Conservation (phyloP, 1,140 invertebrate species). For the Monochamus saltuarius region DNA sequence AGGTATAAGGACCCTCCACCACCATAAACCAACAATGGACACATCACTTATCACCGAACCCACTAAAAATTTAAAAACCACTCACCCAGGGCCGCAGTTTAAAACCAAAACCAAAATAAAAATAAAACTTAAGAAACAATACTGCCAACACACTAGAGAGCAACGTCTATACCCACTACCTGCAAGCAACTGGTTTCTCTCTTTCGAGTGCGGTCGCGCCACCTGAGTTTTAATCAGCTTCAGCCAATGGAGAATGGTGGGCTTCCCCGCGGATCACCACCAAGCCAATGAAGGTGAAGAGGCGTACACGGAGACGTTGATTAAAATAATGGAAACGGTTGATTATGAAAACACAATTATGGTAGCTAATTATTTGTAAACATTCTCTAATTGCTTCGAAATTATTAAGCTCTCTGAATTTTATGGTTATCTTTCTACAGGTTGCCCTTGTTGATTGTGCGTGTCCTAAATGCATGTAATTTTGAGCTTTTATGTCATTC, state of each 20-base stretch:
- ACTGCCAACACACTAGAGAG: conserved; percentile 20
- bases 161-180: conserved; percentile 42
- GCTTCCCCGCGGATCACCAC: neutral
- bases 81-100: conserved; percentile 45
- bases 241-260: conserved; percentile 23
- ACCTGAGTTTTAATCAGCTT: conserved; percentile 30
- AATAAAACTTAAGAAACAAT: conserved; percentile 27
- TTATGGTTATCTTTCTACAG: conserved; percentile 5
- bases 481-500: too few relatives aligned
- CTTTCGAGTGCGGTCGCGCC: conserved; percentile 25
- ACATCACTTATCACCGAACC: neutral
- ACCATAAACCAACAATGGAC: conserved; percentile 4
- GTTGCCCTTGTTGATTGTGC: neutral
- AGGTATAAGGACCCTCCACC: neutral
- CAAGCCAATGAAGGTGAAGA: conserved; percentile 29
- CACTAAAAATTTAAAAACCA: conserved; percentile 13
- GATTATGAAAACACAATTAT: conserved; percentile 49
- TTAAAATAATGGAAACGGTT: conserved; percentile 50
- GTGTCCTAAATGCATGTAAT: too few relatives aligned
- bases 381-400: conserved; percentile 38
- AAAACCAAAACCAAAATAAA: conserved; percentile 28
- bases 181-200: conserved; percentile 43
- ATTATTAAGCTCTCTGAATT: conserved; percentile 15
- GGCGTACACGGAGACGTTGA: conserved; percentile 31
- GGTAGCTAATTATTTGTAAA: conserved; percentile 51